Conservation (phyloP, 2,888 invertebrate species). For the Tachystola acroxantha region DNA sequence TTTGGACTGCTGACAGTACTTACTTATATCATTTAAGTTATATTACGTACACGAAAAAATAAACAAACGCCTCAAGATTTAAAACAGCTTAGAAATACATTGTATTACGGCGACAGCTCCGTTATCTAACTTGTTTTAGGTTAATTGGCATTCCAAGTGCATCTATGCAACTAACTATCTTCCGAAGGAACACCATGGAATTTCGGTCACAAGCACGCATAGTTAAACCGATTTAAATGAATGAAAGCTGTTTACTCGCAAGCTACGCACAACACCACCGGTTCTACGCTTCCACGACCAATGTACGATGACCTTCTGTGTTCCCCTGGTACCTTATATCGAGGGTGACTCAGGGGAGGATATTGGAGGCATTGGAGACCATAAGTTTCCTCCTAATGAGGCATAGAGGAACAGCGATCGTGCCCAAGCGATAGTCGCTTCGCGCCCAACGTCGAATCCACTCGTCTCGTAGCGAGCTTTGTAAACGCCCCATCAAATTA, state of each 20-base stretch:
- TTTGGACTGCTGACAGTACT: no score
- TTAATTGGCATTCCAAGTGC: slow-evolving; percentile 6
- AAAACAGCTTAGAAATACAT: no score
- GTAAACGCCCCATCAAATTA: slow-evolving; percentile 27
- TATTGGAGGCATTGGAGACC: slow-evolving; percentile 28
- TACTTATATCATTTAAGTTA: no score
- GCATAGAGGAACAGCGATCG: slow-evolving; percentile 52
- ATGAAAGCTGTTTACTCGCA: slow-evolving; percentile 45
- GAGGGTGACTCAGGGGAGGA: slow-evolving; percentile 29
- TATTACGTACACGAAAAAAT: no score
- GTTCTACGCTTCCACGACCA: slow-evolving; percentile 32
- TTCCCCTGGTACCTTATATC: slow-evolving; percentile 18
- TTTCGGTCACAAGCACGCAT: slow-evolving; percentile 11
- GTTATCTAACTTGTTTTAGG: slow-evolving; percentile 4
- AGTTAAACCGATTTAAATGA: slow-evolving; percentile 28
- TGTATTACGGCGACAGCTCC: not conserved
- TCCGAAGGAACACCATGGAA: slow-evolving; percentile 10
- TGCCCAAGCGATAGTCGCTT: slow-evolving; percentile 48
- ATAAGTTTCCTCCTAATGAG: slow-evolving; percentile 42
- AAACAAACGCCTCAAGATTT: no score
- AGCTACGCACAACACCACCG: slow-evolving; percentile 39
- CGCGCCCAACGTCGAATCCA: slow-evolving; percentile 45
- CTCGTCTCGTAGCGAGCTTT: slow-evolving; percentile 38
- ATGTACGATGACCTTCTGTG: slow-evolving; percentile 30
- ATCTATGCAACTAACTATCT: slow-evolving; percentile 4